Evolutionary conservation across 2,113 vertebrate species (phyloP).

Genomic region (Casuarius casuarius): DNA sequence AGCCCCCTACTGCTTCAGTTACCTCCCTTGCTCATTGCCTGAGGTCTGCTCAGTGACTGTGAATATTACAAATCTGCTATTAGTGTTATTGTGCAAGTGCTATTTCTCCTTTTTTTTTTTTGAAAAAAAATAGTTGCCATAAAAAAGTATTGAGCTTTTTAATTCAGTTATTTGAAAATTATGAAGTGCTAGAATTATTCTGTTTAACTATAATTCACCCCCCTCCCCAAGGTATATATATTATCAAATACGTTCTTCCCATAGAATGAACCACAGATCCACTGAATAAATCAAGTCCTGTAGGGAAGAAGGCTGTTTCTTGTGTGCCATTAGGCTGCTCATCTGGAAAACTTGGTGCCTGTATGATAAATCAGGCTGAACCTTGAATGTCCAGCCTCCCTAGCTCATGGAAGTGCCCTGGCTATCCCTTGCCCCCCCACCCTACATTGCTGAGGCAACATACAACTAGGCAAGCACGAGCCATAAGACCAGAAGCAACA

Average conservation of each 20-base stretch:
- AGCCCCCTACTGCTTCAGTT: not conserved
- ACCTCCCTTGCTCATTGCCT: not conserved
- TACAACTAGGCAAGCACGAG: not conserved
- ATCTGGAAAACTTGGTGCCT: not conserved
- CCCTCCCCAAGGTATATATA: not conserved
- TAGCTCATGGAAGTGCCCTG: accelerated
- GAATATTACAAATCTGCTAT: not conserved
- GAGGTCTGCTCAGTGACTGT: not conserved
- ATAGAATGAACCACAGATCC: not conserved
- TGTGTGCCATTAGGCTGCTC: not conserved
- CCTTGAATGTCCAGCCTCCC: not conserved
- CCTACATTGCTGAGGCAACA: not conserved
- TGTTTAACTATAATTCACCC: not conserved
- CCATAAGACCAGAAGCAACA: accelerated
- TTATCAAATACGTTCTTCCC: not conserved
- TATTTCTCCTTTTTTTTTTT: not conserved
- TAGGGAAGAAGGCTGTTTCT: not conserved
- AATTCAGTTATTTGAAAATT: not conserved
- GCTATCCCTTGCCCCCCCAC: not conserved
- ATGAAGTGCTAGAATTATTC: not conserved
- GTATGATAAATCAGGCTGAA: not conserved
- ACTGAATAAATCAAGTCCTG: not conserved
- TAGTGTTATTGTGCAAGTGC: not conserved
- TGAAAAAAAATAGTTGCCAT: not conserved
- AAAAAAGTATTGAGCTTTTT: not conserved